Conservation (phyloP, 2,888 invertebrate species). For the Anthophora plumipes region DNA sequence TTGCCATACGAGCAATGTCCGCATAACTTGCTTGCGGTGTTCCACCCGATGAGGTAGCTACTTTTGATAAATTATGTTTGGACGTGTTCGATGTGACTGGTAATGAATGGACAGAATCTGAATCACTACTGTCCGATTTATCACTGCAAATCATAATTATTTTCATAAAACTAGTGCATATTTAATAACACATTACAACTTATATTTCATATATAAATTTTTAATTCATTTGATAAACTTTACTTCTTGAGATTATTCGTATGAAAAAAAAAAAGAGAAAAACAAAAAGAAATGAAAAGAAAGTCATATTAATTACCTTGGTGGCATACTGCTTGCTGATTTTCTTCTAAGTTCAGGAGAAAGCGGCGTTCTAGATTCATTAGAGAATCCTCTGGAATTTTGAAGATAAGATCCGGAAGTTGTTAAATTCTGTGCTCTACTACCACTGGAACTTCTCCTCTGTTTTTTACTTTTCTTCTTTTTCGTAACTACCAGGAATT, state of each 20-base stretch:
- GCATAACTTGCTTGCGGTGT: conserved; percentile 90
- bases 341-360: conserved; percentile 86
- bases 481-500: conserved; percentile 94
- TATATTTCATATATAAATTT: not conserved
- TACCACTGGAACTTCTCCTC: conserved; percentile 83
- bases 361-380: conserved; percentile 80
- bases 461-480: conserved; percentile 91
- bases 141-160: conserved; percentile 84
- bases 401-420: conserved; percentile 81
- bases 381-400: conserved; percentile 79
- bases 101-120: conserved; percentile 94
- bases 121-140: conserved; percentile 93
- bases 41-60: conserved; percentile 82
- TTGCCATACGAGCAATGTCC: conserved; percentile 90
- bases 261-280: not conserved
- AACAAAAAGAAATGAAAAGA: conserved; percentile 7
- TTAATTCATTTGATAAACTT: not conserved
- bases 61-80: conserved; percentile 81
- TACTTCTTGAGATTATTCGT: not conserved
- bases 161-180: not conserved
- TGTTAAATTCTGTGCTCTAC: conserved; percentile 82
- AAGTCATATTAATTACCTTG: conserved; percentile 81
- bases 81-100: conserved; percentile 87
- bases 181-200: not conserved
- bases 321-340: conserved; percentile 92